Evolutionary conservation across 2,888 invertebrate species (phyloP), one percentile per base, ranked within the genome.

Genomic region (Eupithecia dodoneata): DNA sequence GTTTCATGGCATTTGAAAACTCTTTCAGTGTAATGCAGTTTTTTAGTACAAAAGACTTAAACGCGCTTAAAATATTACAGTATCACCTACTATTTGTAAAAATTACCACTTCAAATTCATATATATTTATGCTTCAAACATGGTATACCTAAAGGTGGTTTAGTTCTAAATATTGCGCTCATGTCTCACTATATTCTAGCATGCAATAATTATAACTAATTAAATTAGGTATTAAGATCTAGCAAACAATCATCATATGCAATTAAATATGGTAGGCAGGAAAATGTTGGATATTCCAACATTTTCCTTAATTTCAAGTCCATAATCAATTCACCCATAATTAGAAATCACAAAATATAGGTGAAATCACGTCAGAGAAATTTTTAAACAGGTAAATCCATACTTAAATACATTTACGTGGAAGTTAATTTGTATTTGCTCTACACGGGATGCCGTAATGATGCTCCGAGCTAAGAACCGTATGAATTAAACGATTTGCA

Each of bases 401-500:
- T 47, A 70, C 47, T n/a, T 72, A 44, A 44, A 15, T 9, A 71
- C 42, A 44, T 55, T 52, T 52, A 52, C 49, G 4, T 52, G 47
- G 70, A 70, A 69, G 12, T 18, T 47, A 70, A 70, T 70, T 70
- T 70, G 70, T 49, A 5, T 63, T 63, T 63, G 63, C 18, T 30
- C 63, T 63, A 2, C 63, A 67, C 30, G 59, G 72, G 70, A 73
- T 72, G 42, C 7, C n/a, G 59, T 69, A 18, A 72, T 72, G 67
- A 69, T 67, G 55, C 47, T 9, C 10, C 18, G 55, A 44, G 66
- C 66, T 69, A 71, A 71, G 45, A 55, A 65, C 4, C 42, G 66
- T 45, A 70, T 71, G 63, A 65, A 73, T 75, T 30, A 63, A 77
- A 73, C 47, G 12, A 66, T 41, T 74, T n/a, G 65, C 63, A 63